A percentile compares a stretch with the other conserved stretches of the same genome.
phyloP scores from a whole-genome alignment of 30 jellyfish, hydroid and myxozoan genomes.

The Hydractinia echinata region DNA sequence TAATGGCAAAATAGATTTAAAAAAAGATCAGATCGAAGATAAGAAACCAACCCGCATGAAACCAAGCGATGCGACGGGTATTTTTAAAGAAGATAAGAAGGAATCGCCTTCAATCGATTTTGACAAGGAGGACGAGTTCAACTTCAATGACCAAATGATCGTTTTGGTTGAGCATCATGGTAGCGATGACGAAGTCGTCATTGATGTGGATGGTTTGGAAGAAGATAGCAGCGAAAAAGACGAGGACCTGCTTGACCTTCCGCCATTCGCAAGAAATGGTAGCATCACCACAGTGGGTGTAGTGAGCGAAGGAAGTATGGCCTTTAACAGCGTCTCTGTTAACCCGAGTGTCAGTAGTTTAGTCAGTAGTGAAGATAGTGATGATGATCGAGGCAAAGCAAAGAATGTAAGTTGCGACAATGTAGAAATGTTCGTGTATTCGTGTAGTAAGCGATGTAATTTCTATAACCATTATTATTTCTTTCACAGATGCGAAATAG shows the following conservation, averaged over 20 bases:
- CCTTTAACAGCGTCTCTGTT: slow-evolving; percentile 55
- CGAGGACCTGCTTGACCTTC: slow-evolving; percentile 45
- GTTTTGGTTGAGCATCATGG: slow-evolving; percentile 72
- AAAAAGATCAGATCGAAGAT: not conserved
- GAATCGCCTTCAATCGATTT: slow-evolving; percentile 5
- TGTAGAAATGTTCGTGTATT: too few relatives aligned
- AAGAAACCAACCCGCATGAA: not conserved
- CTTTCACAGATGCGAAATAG: too few relatives aligned
- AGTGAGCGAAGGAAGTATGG: slow-evolving; percentile 58
- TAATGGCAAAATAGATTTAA: not conserved
- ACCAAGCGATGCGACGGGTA: not conserved
- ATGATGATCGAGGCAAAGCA: slow-evolving; percentile 13
- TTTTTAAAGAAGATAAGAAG: not conserved
- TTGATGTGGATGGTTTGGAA: slow-evolving; percentile 27
- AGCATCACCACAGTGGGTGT: slow-evolving; percentile 60
- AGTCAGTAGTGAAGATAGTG: slow-evolving; percentile 53
- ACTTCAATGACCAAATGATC: slow-evolving; percentile 43
- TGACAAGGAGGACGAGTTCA: slow-evolving; percentile 31
- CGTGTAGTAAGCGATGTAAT: too few relatives aligned
- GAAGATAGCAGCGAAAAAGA: slow-evolving; percentile 15
- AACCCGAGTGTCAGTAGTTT: slow-evolving; percentile 63
- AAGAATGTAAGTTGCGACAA: too few relatives aligned
- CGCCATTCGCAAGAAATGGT: slow-evolving; percentile 46
- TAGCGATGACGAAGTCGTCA: slow-evolving; percentile 47
- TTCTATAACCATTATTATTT: too few relatives aligned